Base-by-base conservation (phyloP, 2,797 vertebrate genomes). In the Okamejei kenojei region DNA sequence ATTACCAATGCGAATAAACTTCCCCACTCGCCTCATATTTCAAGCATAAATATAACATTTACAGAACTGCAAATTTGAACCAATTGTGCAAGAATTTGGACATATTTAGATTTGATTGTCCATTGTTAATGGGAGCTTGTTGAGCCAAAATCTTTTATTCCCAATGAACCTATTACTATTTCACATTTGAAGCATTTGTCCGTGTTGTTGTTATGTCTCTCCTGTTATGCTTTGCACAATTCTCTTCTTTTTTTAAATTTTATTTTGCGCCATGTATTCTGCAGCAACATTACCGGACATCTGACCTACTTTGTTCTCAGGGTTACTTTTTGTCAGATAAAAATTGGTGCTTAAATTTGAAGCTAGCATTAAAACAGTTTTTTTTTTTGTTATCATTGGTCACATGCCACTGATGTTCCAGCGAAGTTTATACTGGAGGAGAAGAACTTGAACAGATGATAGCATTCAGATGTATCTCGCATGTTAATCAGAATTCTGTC, bases 381-480 rank as follows among this genome's bases (percentile, higher is more conserved):
- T 54, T n/a, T 68, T 88, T 54, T 54, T 88, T 88, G 17, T 88
- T 65, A 68, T 38, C 84, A 9, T 88, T 88, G 82, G 82, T 86
- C 8, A n/a, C 58, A n/a, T 86, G 82, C 82, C 82, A 63, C n/a
- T 88, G 84, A 32, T 35, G 32, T 68, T 88, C 84, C 61, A 35
- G 63, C 63, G 0, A 17, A 68, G 61, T 68, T 88, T 68, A 88
- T 63, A 35, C 61, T 65, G 29, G 84, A 92, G 21, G 10, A 29
- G 88, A 29, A 45, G 71, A 92, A 92, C 35, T n/a, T 26, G 11
- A 92, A 38, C 35, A 92, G 73, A 76, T 76, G 90, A 92, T 45
- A 92, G 90, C 38, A 76, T 76, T 92, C 90, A 92, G 90, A 92
- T 92, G 90, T 76, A 54, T 54, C 71, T 92, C 38, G 76, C 73